phyloP scores from a whole-genome alignment of 2,113 vertebrate genomes.

The Oreochromis tanganicae region DNA sequence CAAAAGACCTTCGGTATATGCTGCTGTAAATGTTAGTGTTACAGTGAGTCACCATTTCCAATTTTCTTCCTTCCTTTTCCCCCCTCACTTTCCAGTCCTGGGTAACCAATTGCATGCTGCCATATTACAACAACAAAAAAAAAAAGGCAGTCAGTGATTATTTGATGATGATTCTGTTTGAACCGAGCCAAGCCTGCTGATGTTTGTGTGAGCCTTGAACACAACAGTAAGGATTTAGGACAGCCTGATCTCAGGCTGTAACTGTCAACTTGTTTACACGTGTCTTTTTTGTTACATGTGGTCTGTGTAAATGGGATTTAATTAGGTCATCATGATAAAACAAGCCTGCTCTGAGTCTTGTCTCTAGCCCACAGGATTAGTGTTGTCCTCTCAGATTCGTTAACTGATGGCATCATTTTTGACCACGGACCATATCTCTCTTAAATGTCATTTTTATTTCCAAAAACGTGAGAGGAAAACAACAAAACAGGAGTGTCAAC shows the following conservation, averaged over 20 bases:
- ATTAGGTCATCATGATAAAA: not conserved
- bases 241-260: not conserved
- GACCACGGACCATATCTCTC: not conserved
- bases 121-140: not conserved
- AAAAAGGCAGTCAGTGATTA: not conserved
- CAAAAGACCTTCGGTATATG: not conserved
- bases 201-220: not conserved
- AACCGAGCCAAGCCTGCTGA: slow-evolving; percentile 3
- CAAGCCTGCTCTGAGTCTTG: not conserved
- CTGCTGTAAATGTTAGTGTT: not conserved
- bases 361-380: not conserved
- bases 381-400: not conserved
- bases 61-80: not conserved
- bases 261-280: not conserved
- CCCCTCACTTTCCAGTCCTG: not conserved
- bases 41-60: slow-evolving; percentile 35
- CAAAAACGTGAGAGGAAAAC: not conserved
- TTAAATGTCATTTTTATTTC: not conserved
- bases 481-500: not conserved
- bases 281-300: not conserved
- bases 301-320: not conserved
- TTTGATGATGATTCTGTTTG: not conserved
- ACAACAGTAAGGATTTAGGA: not conserved
- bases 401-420: not conserved
- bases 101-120: slow-evolving; percentile 1